These are phyloP conservation scores for Cyanoramphus novaezelandiae DNA, from an alignment of 2,113 vertebrate genomes.

Conservation along the genomic window DNA sequence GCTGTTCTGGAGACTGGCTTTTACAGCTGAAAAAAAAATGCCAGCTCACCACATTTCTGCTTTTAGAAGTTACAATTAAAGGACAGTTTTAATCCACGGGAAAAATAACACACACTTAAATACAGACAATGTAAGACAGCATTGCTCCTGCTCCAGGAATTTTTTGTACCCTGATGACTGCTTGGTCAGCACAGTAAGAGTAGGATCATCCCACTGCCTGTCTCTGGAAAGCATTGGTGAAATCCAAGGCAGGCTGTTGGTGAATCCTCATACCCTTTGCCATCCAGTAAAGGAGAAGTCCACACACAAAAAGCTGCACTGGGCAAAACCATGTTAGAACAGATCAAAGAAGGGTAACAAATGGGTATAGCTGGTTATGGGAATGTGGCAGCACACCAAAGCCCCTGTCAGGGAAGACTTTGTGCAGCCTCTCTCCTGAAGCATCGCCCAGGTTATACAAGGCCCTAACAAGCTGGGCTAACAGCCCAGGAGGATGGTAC, in stretches of 20 bases:
- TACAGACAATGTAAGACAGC: background rate
- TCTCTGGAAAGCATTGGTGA: accelerated
- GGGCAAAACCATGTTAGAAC: background rate
- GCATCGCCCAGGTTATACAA: background rate
- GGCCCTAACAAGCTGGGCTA: background rate
- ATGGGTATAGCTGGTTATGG: accelerated
- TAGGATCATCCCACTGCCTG: background rate
- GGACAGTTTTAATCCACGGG: background rate
- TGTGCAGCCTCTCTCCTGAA: background rate
- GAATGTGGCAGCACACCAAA: background rate
- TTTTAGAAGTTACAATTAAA: background rate
- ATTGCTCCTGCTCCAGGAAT: background rate
- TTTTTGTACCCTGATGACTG: background rate
- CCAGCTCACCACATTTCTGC: background rate
- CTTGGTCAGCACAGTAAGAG: background rate
- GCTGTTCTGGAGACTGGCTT: background rate
- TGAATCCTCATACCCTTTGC: background rate
- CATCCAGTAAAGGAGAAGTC: background rate
- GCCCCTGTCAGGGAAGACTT: background rate
- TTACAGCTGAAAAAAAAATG: accelerated
- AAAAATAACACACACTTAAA: background rate
- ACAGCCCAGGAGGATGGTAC: background rate
- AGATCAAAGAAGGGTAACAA: background rate
- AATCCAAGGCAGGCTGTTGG: background rate
- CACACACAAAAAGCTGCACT: background rate